Base-by-base conservation (phyloP, 2,113 vertebrate species). In the Numenius arquata region DNA sequence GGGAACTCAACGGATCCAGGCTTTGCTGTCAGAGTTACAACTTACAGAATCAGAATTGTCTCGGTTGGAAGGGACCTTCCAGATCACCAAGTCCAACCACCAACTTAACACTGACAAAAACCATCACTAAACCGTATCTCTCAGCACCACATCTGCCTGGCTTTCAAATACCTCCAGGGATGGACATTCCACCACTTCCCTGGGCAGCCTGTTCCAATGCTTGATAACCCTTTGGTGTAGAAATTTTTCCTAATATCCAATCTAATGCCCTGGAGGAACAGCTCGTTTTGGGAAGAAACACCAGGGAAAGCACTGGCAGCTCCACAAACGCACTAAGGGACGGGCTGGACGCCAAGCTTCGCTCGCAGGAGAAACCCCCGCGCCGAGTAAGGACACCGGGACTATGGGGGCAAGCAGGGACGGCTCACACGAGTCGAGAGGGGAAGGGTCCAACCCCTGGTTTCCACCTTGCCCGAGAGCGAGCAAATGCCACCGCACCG, bases 1-100 rank as follows among this genome's bases (percentile, higher is more conserved):
- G 32, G n/a, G 59, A 81, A 32, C 48, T 40, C 74, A 12, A 1
- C 0, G 0, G n/a, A 43, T 43, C 40, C 73, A 5, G 48, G 40
- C 67, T 77, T 89, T 87, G 72, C 80, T 58, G 15, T 1, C 0
- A 18, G 61, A 22, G 20, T 26, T 43, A 55, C 11, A 2, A 68
- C n/a, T 36, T 15, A 23, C 8, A 36, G n/a, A 36, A 36, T 7
- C 34, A 36, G 34, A 59, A 59, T 11, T 9, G 22, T 36, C n/a
- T 36, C 8, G 34, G 22, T 36, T 61, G n/a, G n/a, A 61, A 36
- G 22, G 58, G 58, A 61, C 14, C 58, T 61, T 36, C n/a, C 22
- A 61, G 58, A 61, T 36, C 34, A 36, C 36, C 22, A 25, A 36
- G 58, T 61, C 22, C 58, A 16, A 25, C 14, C n/a, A 61, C 25